A percentile compares a stretch with the other conserved stretches of the same genome.
These are phyloP conservation scores for Metopia argyrocephala DNA, from an alignment of 2,888 invertebrate genomes.

Conservation along the genomic window DNA sequence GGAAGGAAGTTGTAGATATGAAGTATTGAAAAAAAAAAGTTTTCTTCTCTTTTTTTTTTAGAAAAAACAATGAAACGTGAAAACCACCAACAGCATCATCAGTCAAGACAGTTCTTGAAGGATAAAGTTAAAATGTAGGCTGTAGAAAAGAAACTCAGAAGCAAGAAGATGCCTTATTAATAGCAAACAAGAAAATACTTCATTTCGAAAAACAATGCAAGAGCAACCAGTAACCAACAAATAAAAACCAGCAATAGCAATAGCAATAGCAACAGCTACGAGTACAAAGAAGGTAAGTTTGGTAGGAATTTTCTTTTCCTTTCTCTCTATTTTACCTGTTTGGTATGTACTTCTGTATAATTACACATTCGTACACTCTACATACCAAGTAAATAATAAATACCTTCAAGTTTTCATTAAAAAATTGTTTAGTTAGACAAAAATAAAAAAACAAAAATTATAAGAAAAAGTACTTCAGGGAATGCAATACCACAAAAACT, in stretches of 20 bases:
- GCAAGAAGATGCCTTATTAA: constrained; percentile 49
- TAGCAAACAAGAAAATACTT: constrained; percentile 59
- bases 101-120: constrained; percentile 1
- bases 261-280: constrained; percentile 18
- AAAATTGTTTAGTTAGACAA: constrained; percentile 28
- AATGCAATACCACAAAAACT: not conserved
- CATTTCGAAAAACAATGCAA: constrained; percentile 51
- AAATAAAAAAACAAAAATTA: constrained; percentile 3
- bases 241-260: not conserved
- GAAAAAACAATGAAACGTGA: constrained; percentile 52
- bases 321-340: not conserved
- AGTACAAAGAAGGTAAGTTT: constrained; percentile 26
- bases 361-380: not conserved
- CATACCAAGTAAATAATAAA: constrained; percentile 20
- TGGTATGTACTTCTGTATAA: not conserved
- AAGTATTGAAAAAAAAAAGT: constrained; percentile 5
- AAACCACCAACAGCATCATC: constrained; percentile 48
- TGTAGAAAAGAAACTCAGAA: not conserved
- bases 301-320: not conserved
- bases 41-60: not conserved
- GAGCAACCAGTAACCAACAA: constrained; percentile 5
- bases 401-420: constrained; percentile 49
- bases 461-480: constrained; percentile 15
- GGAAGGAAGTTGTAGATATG: constrained; percentile 30
- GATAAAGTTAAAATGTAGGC: not conserved